Percentiles rank a stretch among this genome's conserved stretches.
Evolutionary conservation across 2,888 invertebrate species (phyloP).

Genomic region (Aleiodes leptofemur): DNA sequence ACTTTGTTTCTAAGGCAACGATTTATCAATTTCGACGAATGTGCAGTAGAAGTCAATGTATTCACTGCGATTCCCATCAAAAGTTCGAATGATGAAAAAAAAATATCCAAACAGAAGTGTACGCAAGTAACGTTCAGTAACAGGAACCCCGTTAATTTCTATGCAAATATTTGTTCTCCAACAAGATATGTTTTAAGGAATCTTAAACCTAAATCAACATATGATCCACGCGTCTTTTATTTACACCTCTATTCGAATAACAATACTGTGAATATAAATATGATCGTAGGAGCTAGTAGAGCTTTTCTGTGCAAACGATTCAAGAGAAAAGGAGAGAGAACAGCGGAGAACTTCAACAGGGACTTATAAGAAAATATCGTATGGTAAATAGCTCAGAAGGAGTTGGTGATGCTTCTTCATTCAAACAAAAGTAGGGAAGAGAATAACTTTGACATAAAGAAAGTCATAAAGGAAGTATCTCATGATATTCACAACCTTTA

Average conservation of each 20-base stretch:
- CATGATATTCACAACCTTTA: too few relatives aligned
- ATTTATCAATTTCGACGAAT: too few relatives aligned
- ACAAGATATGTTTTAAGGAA: neutral
- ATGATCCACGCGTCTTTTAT: constrained; percentile 5
- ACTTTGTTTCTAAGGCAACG: too few relatives aligned
- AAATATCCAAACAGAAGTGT: neutral
- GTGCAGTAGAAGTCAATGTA: too few relatives aligned
- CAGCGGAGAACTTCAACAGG: neutral
- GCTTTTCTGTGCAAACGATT: constrained; percentile 33
- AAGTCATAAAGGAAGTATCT: too few relatives aligned
- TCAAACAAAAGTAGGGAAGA: too few relatives aligned
- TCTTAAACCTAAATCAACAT: constrained; percentile 16
- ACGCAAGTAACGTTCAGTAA: neutral
- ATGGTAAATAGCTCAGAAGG: too few relatives aligned
- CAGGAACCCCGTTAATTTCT: constrained; percentile 8
- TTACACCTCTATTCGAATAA: constrained; percentile 25
- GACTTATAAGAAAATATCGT: constrained; percentile 8
- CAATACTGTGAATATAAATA: neutral
- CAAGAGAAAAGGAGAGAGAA: constrained; percentile 8
- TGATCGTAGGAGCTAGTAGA: neutral
- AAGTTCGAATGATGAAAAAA: neutral
- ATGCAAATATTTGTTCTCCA: neutral
- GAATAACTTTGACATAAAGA: too few relatives aligned
- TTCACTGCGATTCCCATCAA: neutral
- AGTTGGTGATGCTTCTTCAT: too few relatives aligned